Evolutionary conservation across 2,888 invertebrate genomes (phyloP).

Genomic region (Agapostemon virescens): DNA sequence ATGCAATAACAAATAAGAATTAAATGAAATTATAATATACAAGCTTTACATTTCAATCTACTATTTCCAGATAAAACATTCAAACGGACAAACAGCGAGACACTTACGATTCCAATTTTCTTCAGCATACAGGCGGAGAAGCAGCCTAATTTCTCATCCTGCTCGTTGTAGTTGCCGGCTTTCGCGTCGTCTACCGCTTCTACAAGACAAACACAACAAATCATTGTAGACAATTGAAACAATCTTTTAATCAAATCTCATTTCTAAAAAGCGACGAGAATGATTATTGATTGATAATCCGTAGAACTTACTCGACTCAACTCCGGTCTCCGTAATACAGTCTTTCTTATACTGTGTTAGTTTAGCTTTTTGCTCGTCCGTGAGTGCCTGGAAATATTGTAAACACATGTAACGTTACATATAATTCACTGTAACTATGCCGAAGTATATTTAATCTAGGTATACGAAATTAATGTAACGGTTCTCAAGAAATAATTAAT

Average conservation of each 20-base stretch:
- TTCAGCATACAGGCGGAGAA: constrained; percentile 73
- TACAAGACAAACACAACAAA: constrained; percentile 37
- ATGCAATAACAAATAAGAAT: background rate
- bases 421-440: too few species aligned
- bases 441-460: too few species aligned
- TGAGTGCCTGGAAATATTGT: constrained; percentile 47
- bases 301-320: constrained; percentile 66
- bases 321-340: constrained; percentile 70
- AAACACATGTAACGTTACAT: too few species aligned
- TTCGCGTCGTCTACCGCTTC: constrained; percentile 68
- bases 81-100: too few species aligned
- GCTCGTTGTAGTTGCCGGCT: constrained; percentile 27
- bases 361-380: constrained; percentile 66
- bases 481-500: background rate
- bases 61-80: too few species aligned
- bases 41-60: too few species aligned
- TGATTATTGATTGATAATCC: background rate
- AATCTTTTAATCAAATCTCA: background rate
- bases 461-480: background rate
- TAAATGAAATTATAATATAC: background rate
- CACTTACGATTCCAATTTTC: constrained; percentile 74
- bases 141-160: constrained; percentile 70
- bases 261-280: background rate
- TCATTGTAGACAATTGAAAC: background rate
- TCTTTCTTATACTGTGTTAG: constrained; percentile 62